Percentiles rank a stretch among this genome's conserved stretches.
Conservation (phyloP, 1,140 invertebrate genomes). For the Sarcophaga peregrina region DNA sequence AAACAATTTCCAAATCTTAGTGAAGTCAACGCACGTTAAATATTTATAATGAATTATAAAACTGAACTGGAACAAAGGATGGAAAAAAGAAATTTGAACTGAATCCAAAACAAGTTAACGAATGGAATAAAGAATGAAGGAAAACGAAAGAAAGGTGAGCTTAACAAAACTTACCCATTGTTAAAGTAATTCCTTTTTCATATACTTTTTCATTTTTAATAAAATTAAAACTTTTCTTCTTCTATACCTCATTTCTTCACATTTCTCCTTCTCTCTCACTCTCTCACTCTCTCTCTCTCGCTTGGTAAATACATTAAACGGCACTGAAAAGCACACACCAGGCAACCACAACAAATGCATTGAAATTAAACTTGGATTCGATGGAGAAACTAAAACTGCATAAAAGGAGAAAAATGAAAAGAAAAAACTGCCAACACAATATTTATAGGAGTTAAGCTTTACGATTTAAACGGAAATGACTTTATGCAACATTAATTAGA, state of each 20-base stretch:
- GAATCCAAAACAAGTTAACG: background rate
- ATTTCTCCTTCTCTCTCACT: background rate
- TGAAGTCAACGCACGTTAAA: no score
- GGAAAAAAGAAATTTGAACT: background rate
- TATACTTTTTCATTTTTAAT: slow-evolving; percentile 29
- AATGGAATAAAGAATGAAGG: background rate
- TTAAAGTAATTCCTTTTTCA: slow-evolving; percentile 14
- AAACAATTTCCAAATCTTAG: no score
- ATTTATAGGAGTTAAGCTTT: slow-evolving; percentile 38
- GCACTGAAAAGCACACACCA: no score
- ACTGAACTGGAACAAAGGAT: no score
- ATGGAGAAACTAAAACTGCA: background rate
- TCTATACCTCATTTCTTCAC: background rate
- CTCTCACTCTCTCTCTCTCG: no score
- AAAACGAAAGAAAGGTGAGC: no score
- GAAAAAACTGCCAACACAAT: slow-evolving; percentile 10
- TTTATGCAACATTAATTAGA: slow-evolving; percentile 40
- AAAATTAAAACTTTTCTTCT: slow-evolving; percentile 16
- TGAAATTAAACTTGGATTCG: background rate
- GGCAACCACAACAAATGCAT: background rate
- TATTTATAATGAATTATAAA: no score
- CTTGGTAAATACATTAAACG: no score
- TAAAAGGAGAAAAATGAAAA: slow-evolving; percentile 13
- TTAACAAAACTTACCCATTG: background rate
- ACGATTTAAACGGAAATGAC: slow-evolving; percentile 36